Conservation (phyloP, 2,888 invertebrate genomes). For the Tachina grossa region DNA sequence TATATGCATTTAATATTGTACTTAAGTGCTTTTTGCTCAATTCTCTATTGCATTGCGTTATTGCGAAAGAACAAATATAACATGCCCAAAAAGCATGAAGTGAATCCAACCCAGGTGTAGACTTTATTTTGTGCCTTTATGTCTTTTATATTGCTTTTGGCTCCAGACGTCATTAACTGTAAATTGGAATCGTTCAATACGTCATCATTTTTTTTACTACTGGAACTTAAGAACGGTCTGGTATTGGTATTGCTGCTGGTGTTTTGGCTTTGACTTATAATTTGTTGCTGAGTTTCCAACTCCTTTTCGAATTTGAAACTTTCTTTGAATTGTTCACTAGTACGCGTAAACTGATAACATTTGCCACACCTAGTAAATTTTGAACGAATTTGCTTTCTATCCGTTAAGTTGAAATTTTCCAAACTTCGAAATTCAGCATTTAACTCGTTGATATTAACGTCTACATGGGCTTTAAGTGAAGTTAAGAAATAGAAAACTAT, state of each 20-base stretch:
- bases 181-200: slow-evolving; percentile 44
- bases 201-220: slow-evolving; percentile 48
- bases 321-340: slow-evolving; percentile 60
- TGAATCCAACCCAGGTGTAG: slow-evolving; percentile 93
- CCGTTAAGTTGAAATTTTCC: slow-evolving; percentile 61
- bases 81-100: slow-evolving; percentile 87
- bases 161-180: slow-evolving; percentile 17
- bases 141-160: slow-evolving; percentile 60
- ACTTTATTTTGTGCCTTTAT: slow-evolving; percentile 82
- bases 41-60: slow-evolving; percentile 63
- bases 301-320: slow-evolving; percentile 58
- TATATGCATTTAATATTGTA: slow-evolving; percentile 55
- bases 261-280: slow-evolving; percentile 33
- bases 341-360: slow-evolving; percentile 66
- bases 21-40: slow-evolving; percentile 53
- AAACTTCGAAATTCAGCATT: slow-evolving; percentile 65
- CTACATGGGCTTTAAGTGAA: slow-evolving; percentile 69
- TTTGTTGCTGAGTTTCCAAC: slow-evolving; percentile 38
- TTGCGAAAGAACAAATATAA: slow-evolving; percentile 68
- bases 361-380: slow-evolving; percentile 68
- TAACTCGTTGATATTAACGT: slow-evolving; percentile 63
- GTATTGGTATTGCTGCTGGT: slow-evolving; percentile 42
- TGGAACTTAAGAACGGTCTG: slow-evolving; percentile 30
- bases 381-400: slow-evolving; percentile 67
- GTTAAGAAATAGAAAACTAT: slow-evolving; percentile 58